Base-by-base conservation (phyloP, 1,140 invertebrate genomes). In the Bombus superbus region DNA sequence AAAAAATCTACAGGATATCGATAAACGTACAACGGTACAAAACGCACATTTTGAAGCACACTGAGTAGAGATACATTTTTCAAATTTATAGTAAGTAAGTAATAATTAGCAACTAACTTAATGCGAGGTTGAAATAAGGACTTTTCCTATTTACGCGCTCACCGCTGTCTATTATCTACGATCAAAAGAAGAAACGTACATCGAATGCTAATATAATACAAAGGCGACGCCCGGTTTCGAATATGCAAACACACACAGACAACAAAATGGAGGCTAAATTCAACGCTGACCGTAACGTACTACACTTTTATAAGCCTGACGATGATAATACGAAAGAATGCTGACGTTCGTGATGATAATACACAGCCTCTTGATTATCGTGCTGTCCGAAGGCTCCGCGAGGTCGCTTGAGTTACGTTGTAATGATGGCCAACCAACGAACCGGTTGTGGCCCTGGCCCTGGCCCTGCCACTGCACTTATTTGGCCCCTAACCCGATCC, bases 391-490 rank as follows among this genome's bases (percentile, higher is more conserved):
- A 86, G 72, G 73, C 73, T 75, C 84, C 28, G 76, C 86, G 77
- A 71, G 90, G 78, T 85, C 85, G 79, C 66, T 84, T 87, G 86
- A 89, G 87, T 89, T 90, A 91, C 89, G 78, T 87, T n/a, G 90
- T 91, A 89, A 91, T 79, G 85, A 89, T 81, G 81, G 81, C 81
- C 68, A 82, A 42, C 59, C 90, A 42, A 25, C 69, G 85, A 91
- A 91, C 90, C 90, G 89, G 90, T 91, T 91, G 76, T 79, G 87
- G 78, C 72, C 72, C 57, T 79, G 87, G 78, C 76, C 72, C 57
- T 79, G 88, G 78, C 79, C 76, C 84, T 90, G 89, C 89, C 89
- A 88, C 89, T 88, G 87, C 89, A 91, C 90, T 91, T 91, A 91
- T 91, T 91, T 82, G 89, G 90, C 81, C 87, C 90, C 77, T 86